phyloP scores from a whole-genome alignment of 2,888 invertebrate species.

The Diarsia brunnea region DNA sequence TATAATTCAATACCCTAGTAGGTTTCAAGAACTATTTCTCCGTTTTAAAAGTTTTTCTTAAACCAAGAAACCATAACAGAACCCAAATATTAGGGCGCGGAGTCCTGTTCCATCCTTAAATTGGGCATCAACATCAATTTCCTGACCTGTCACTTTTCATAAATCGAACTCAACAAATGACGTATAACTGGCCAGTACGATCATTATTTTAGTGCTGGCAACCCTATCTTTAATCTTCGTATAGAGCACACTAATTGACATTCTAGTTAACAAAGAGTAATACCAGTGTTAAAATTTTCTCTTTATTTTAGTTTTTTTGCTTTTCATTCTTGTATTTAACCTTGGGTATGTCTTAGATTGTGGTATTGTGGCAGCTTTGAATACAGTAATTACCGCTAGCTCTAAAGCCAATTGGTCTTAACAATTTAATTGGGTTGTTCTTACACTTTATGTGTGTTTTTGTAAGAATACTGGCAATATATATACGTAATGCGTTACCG shows the following conservation, averaged over 20 bases:
- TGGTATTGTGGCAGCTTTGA: conserved; percentile 31
- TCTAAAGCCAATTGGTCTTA: conserved; percentile 42
- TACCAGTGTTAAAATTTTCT: conserved; percentile 44
- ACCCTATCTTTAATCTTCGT: conserved; percentile 40
- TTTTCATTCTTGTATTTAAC: conserved; percentile 31
- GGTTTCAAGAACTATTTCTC: neutral
- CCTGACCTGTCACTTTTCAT: conserved; percentile 45
- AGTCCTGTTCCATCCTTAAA: conserved; percentile 38
- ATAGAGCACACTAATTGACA: conserved; percentile 48
- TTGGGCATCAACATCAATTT: conserved; percentile 29
- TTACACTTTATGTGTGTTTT: conserved; percentile 19
- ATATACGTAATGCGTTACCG: neutral
- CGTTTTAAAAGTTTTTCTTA: neutral
- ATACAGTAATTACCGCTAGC: conserved; percentile 40
- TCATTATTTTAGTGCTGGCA: conserved; percentile 24
- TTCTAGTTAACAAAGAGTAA: conserved; percentile 32
- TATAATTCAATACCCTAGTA: neutral
- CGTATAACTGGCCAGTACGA: conserved; percentile 22
- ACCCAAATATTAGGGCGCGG: neutral
- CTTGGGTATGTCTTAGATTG: conserved; percentile 6
- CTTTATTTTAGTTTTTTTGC: conserved; percentile 19
- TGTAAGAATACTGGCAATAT: conserved; percentile 23
- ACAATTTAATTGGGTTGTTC: conserved; percentile 45
- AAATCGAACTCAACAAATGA: conserved; percentile 44
- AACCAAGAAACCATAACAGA: neutral